Base-by-base conservation (phyloP, 2,888 invertebrate genomes). In the Saturnia pavonia region DNA sequence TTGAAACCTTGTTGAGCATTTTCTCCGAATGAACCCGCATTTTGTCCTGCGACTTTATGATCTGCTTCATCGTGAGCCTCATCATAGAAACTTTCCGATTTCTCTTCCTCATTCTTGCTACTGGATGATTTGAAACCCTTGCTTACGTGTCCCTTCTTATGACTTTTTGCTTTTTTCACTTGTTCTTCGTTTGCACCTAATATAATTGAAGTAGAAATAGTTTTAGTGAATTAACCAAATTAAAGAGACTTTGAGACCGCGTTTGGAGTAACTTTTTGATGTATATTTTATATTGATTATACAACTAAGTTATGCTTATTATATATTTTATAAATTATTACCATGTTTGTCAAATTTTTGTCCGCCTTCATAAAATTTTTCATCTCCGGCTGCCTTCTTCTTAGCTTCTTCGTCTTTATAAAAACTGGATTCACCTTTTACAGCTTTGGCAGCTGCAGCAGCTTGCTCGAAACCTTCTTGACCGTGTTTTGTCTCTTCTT, bases 41-140 rank as follows among this genome's bases (percentile, higher is more conserved):
- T 94, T 42, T 95, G 95, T 9, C 94, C 94, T 74, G 93, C 94
- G 48, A 94, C 83, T 79, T 94, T 94, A 78, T 95, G 94, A 76
- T 95, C 95, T 0, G 95, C 95, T 81, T 95, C 95, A 78, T 96
- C 95, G 76, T 96, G 95, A 25, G 94, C 95, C 78, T 96, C 95
- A 72, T 96, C 96, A 78, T 95, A 96, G 89, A 94, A 96, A 78
- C 94, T 95, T 81, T 96, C 95, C 9, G 95, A 94, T 82, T 95
- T 95, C 72, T 95, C 95, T 77, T 95, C 94, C 78, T 96, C 96
- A 78, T 96, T 96, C 79, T 96, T 96, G 80, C 95, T 95, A 81
- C 95, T 95, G 6, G 95, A 95, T 7, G 94, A 91, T 81, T 96
- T 96, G 85, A 95, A 96, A n/a, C 96, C 96, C 82, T 96, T 96